Percentiles rank a stretch among this genome's conserved stretches.
Evolutionary conservation across 2,113 vertebrate genomes (phyloP).

Genomic region (Xiphophorus couchianus): DNA sequence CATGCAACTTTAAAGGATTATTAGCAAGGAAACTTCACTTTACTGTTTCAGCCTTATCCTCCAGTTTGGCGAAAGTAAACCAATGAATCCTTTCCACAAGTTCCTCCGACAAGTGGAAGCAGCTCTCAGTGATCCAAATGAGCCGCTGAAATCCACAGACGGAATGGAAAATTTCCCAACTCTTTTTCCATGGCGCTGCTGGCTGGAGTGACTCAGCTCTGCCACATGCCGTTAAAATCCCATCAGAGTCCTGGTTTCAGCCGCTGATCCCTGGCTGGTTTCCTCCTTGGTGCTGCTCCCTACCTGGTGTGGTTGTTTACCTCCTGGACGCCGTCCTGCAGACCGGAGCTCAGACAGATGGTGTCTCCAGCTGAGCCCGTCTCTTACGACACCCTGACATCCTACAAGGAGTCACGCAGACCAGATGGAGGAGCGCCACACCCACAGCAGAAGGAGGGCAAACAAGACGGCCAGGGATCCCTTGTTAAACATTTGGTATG

Average conservation of each 20-base stretch:
- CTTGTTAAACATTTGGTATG: constrained; percentile 46
- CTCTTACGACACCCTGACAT: constrained; percentile 49
- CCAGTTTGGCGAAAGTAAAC: constrained; percentile 54
- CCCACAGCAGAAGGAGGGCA: constrained; percentile 63
- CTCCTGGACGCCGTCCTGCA: constrained; percentile 15
- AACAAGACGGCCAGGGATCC: constrained; percentile 56
- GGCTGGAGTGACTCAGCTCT: constrained; percentile 52
- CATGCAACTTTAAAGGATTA: constrained; percentile 18
- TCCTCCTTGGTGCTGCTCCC: background rate
- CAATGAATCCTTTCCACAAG: constrained; percentile 20
- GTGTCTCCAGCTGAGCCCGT: constrained; percentile 10
- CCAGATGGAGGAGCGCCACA: constrained; percentile 64
- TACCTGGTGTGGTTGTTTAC: constrained; percentile 7
- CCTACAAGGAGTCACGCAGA: constrained; percentile 37
- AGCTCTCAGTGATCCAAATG: constrained; percentile 27
- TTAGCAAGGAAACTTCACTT: background rate
- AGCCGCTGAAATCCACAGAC: constrained; percentile 47
- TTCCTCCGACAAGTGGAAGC: constrained; percentile 41
- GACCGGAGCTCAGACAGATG: constrained; percentile 50
- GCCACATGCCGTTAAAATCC: constrained; percentile 29
- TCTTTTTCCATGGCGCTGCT: constrained; percentile 5
- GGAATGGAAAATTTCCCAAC: constrained; percentile 51
- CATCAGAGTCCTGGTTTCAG: constrained; percentile 30
- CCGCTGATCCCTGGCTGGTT: constrained; percentile 11
- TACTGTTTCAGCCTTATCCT: constrained; percentile 3